phyloP scores from a whole-genome alignment of 2,888 invertebrate species.

The Julus scanicus region DNA sequence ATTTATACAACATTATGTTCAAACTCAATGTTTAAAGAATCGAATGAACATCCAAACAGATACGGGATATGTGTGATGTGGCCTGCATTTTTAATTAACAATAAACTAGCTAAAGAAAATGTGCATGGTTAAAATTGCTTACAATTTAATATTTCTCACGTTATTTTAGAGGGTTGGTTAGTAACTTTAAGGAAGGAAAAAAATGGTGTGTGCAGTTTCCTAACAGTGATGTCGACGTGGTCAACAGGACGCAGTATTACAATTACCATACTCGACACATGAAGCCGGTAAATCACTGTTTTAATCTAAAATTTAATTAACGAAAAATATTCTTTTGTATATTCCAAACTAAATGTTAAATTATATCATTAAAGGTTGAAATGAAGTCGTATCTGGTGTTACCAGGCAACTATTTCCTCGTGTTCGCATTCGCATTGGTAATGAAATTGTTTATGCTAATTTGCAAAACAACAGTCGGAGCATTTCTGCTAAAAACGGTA shows the following conservation, averaged over 20 bases:
- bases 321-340: background rate
- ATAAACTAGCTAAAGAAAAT: background rate
- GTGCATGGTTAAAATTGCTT: background rate
- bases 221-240: slow-evolving; percentile 84
- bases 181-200: slow-evolving; percentile 64
- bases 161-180: slow-evolving; percentile 60
- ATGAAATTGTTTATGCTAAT: slow-evolving; percentile 72
- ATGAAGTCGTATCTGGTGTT: slow-evolving; percentile 79
- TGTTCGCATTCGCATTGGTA: slow-evolving; percentile 71
- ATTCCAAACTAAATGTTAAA: background rate
- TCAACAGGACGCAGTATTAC: slow-evolving; percentile 82
- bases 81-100: no score
- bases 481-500: slow-evolving; percentile 72
- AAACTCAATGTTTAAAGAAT: no score
- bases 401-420: slow-evolving; percentile 69
- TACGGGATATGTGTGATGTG: no score
- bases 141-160: no score
- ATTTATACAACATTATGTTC: no score
- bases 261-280: slow-evolving; percentile 75
- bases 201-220: slow-evolving; percentile 81
- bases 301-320: no score
- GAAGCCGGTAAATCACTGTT: slow-evolving; percentile 73
- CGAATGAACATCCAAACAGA: no score
- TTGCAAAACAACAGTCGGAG: slow-evolving; percentile 73
- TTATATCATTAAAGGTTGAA: slow-evolving; percentile 69